phyloP scores from a whole-genome alignment of 2,888 invertebrate genomes.

The Sphaeridia pumilis region DNA sequence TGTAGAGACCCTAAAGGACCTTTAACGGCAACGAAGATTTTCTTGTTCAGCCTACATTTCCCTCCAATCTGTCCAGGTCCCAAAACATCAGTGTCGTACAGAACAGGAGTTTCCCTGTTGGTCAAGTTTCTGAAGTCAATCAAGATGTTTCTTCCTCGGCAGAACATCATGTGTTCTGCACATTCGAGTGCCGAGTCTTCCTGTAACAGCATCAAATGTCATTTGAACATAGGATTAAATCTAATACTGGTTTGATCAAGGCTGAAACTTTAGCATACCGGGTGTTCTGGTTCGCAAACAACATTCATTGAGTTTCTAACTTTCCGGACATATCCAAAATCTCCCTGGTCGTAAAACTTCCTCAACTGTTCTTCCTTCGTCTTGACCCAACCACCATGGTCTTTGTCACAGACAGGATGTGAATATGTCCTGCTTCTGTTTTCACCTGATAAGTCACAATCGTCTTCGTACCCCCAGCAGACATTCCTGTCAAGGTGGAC shows the following conservation, averaged over 20 bases:
- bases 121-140: conserved; percentile 72
- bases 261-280: too few species aligned
- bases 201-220: too few species aligned
- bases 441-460: conserved; percentile 46
- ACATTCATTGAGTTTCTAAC: conserved; percentile 46
- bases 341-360: conserved; percentile 80
- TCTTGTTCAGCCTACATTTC: conserved; percentile 50
- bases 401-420: conserved; percentile 61
- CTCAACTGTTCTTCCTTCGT: conserved; percentile 68
- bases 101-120: conserved; percentile 58
- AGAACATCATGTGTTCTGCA: conserved; percentile 77
- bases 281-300: conserved; percentile 47
- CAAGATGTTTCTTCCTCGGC: conserved; percentile 77
- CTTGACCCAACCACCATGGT: conserved; percentile 72
- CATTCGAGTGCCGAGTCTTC: conserved; percentile 80
- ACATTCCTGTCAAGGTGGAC: conserved; percentile 44
- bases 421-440: conserved; percentile 46
- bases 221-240: too few species aligned
- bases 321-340: conserved; percentile 66
- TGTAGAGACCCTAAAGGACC: conserved; percentile 88
- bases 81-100: conserved; percentile 87
- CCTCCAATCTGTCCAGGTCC: conserved; percentile 71
- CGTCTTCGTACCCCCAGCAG: conserved; percentile 77
- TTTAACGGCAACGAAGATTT: conserved; percentile 55
- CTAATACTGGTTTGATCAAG: too few species aligned